Evolutionary conservation across 2,113 vertebrate genomes (phyloP), one percentile per base, ranked within the genome.

Genomic region (Daboia siamensis): DNA sequence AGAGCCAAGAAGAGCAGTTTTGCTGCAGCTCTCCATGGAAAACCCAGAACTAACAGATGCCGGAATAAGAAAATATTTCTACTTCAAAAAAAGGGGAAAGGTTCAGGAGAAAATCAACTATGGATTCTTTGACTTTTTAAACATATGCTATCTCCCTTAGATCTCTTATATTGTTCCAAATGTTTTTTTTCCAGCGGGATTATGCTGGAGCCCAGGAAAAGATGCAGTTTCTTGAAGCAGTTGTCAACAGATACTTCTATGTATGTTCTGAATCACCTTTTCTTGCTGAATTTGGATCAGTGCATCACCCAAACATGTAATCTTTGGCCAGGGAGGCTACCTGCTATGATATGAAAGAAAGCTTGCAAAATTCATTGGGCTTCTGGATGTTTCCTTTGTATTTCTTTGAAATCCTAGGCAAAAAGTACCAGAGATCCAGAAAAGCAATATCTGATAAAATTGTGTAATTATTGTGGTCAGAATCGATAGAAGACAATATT

Each of bases 41-140:
- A 97, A 98, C 88, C 98, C 98, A 0, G 97, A 99, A 84, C 96
- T 99, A n/a, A 96, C 99, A 61, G 98, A 99, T 89, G 98, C 98
- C 8, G 99, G 98, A 91, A 99, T 99, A 97, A 99, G 99, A 0
- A 98, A 98, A 0, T 99, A 98, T 97, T 99, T 99, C 97, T 99
- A 99, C 96, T 99, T 99, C 96, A 97, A 98, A 91, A 98, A 99
- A 93, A 96, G 98, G 92, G 99, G 99, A 96, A 98, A 99, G 90
- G 96, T 98, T 1, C 96, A 99, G 12, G 98, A 98, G 54, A 99
- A 98, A 96, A 97, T 24, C 97, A 97, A 0, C 97, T 99, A 98
- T 99, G 94, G 98, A 61, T 99, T 99, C 97, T 99, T 99, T 97
- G 98, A 99, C 96, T 99, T 99, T 95, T 99, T 99, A 95, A 99